These are phyloP conservation scores for Lethenteron reissneri DNA, from an alignment of 2,113 vertebrate genomes.

Conservation along the genomic window DNA sequence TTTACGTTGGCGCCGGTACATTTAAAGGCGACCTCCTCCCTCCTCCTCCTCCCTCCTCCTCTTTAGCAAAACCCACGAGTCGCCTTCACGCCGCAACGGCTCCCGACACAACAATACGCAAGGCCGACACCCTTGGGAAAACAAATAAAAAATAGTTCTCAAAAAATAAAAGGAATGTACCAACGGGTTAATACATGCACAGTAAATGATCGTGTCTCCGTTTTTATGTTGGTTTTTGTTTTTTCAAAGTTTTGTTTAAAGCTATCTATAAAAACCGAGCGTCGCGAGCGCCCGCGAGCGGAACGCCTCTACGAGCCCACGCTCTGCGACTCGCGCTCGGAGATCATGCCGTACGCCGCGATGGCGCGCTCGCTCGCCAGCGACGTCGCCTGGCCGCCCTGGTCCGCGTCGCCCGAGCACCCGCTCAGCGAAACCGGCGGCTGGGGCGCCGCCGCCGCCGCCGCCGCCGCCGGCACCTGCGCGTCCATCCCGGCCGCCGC, in stretches of 20 bases:
- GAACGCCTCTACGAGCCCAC: slow-evolving; percentile 47
- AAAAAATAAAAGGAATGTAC: slow-evolving; percentile 99
- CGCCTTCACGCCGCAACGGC: slow-evolving; percentile 94
- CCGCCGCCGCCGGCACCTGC: slow-evolving; percentile 17
- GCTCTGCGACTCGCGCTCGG: slow-evolving; percentile 99
- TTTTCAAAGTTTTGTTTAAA: too few relatives aligned
- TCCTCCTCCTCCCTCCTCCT: slow-evolving; percentile 12
- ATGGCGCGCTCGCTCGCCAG: too few relatives aligned
- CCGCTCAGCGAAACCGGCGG: slow-evolving; percentile 96
- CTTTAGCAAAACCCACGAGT: slow-evolving; percentile 37
- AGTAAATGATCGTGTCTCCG: slow-evolving; percentile 12
- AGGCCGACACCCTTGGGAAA: slow-evolving; percentile 72
- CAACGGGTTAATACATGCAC: slow-evolving; percentile 73
- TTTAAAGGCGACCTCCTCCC: too few relatives aligned
- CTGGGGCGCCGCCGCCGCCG: slow-evolving; percentile 86
- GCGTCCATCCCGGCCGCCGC: too few relatives aligned
- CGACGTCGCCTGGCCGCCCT: slow-evolving; percentile 52
- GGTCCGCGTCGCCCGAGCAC: slow-evolving; percentile 99
- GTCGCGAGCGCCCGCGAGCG: too few relatives aligned
- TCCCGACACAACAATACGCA: slow-evolving; percentile 92
- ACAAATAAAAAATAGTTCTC: slow-evolving; percentile 99
- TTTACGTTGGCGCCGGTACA: too few relatives aligned
- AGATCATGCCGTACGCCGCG: slow-evolving; percentile 74
- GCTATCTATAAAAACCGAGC: too few relatives aligned
- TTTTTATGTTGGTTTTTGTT: too few relatives aligned